A percentile compares a stretch with the other conserved stretches of the same genome.
phyloP scores from a whole-genome alignment of 2,797 vertebrate species.

The Anguilla pacifica region DNA sequence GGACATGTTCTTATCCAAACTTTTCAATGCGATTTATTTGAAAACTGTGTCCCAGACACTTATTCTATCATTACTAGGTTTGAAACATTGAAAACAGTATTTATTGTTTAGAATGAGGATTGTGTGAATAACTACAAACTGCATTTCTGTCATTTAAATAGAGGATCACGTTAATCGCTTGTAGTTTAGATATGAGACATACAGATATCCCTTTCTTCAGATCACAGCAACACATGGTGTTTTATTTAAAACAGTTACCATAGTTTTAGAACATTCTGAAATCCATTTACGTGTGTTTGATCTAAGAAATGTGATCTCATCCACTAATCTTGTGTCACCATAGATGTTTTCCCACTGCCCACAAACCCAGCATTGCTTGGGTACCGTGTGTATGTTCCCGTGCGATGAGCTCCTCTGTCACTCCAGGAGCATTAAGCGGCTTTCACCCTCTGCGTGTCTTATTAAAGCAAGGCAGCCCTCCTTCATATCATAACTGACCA shows the following conservation, averaged over 20 bases:
- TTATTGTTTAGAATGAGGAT: neutral
- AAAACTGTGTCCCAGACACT: neutral
- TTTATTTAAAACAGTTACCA: neutral
- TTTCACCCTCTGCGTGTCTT: neutral
- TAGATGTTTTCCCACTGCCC: neutral
- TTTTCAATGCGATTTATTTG: neutral
- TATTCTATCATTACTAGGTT: neutral
- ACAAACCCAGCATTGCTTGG: neutral
- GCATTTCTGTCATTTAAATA: neutral
- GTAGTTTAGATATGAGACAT: neutral
- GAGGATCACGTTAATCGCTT: neutral
- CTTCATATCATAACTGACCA: neutral
- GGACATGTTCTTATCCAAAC: neutral
- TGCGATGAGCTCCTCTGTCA: neutral
- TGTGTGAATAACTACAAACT: neutral
- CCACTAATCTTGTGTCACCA: neutral
- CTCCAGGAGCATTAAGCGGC: neutral
- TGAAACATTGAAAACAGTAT: neutral
- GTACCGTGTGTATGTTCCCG: neutral
- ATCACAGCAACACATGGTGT: neutral
- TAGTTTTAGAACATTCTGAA: neutral
- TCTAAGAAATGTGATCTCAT: neutral
- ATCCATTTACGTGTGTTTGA: neutral
- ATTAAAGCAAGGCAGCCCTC: neutral
- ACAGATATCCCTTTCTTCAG: neutral